These are phyloP conservation scores for Orchesella flavescens DNA, from an alignment of 2,888 invertebrate genomes.

Conservation along the genomic window DNA sequence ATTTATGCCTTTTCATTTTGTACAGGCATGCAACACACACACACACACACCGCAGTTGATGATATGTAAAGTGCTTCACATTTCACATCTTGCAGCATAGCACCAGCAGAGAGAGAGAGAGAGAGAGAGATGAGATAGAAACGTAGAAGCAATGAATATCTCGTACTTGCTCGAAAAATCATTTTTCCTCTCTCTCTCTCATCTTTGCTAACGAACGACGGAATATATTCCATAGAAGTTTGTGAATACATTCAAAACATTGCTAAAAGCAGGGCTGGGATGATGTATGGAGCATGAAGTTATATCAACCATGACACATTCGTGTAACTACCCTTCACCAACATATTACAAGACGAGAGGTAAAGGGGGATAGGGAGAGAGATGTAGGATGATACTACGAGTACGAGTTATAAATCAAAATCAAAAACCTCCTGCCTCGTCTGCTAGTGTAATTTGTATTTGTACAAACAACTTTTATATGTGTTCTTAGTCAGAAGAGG, in stretches of 20 bases:
- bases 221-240: background rate
- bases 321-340: slow-evolving; percentile 2
- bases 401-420: background rate
- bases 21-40: background rate
- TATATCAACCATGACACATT: background rate
- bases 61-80: too few species aligned
- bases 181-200: too few species aligned
- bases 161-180: too few species aligned
- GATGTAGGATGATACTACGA: background rate
- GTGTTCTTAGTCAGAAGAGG: too few species aligned
- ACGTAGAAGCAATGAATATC: too few species aligned
- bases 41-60: background rate
- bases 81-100: too few species aligned
- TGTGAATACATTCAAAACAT: background rate
- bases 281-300: background rate
- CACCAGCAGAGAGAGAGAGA: too few species aligned
- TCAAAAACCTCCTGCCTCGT: background rate
- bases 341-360: background rate
- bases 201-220: background rate
- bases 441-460: background rate
- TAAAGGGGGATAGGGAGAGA: too few species aligned
- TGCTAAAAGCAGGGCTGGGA: background rate
- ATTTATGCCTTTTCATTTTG: slow-evolving; percentile 51
- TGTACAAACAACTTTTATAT: too few species aligned
- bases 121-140: too few species aligned